phyloP scores from a whole-genome alignment of 2,113 vertebrate species.

The Rhombomys opimus region DNA sequence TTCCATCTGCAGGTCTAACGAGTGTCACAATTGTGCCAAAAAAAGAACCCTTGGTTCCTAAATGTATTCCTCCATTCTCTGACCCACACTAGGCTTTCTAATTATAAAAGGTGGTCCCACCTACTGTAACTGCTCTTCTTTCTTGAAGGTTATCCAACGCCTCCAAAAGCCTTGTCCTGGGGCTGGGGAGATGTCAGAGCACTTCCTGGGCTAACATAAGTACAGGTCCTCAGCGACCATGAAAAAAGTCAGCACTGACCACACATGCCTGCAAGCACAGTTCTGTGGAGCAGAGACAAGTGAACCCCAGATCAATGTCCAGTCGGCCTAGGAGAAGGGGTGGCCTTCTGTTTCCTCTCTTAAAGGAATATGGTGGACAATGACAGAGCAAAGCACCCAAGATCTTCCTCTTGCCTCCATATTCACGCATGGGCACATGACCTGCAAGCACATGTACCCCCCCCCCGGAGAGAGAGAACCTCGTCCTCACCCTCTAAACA shows the following conservation, averaged over 20 bases:
- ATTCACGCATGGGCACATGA: not conserved
- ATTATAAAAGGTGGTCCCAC: not conserved
- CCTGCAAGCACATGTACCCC: not conserved
- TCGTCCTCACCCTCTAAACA: slow-evolving; percentile 15
- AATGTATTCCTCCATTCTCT: not conserved
- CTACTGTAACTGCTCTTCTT: not conserved
- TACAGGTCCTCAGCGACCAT: not conserved
- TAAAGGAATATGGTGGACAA: not conserved
- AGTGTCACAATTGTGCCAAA: not conserved
- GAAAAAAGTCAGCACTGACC: not conserved
- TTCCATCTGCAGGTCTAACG: not conserved
- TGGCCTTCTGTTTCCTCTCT: not conserved
- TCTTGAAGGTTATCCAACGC: not conserved
- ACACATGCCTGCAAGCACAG: not conserved
- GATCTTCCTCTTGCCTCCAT: not conserved
- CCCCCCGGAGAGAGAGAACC: not conserved
- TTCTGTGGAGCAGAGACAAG: not conserved
- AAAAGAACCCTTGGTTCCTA: not conserved
- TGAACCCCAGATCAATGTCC: not conserved
- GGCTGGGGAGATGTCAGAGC: not conserved
- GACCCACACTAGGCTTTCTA: not conserved
- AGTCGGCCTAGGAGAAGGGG: not conserved
- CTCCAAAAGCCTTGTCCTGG: not conserved
- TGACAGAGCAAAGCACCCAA: not conserved
- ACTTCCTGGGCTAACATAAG: not conserved